phyloP scores from a whole-genome alignment of 2,797 vertebrate species.

The Petrocephalus schoutedeni region DNA sequence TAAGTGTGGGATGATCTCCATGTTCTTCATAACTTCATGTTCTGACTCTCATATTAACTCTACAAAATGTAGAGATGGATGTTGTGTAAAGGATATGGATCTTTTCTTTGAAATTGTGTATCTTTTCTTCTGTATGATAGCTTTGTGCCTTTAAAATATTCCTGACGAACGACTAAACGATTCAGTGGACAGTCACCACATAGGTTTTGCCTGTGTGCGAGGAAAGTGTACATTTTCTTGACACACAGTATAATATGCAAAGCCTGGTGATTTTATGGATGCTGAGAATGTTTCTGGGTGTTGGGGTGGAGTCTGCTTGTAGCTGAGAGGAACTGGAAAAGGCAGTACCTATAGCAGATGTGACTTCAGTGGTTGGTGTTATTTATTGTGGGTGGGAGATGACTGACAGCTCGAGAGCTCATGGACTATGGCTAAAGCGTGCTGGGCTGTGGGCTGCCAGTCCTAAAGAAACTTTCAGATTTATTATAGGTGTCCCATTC shows the following conservation, averaged over 20 bases:
- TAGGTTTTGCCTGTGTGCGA: background rate
- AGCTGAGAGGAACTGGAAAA: background rate
- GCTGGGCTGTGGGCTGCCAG: background rate
- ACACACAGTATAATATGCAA: background rate
- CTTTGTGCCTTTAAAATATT: background rate
- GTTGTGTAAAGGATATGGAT: background rate
- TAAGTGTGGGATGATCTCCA: background rate
- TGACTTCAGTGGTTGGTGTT: background rate
- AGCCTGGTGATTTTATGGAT: background rate
- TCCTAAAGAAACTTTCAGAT: background rate
- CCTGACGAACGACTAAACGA: background rate
- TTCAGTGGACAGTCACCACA: background rate
- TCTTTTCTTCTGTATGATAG: background rate
- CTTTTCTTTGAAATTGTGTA: background rate
- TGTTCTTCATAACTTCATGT: background rate
- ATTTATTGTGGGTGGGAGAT: constrained; percentile 6
- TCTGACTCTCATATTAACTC: background rate
- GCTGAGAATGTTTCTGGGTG: background rate
- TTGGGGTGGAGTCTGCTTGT: background rate
- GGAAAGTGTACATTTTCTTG: background rate
- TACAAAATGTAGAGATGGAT: background rate
- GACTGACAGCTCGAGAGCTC: background rate
- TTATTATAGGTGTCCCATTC: background rate
- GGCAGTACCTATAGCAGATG: background rate
- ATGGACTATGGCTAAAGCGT: background rate